A percentile compares a stretch with the other conserved stretches of the same genome.
Conservation (phyloP, 2,888 invertebrate species). For the Tinea semifulvella region DNA sequence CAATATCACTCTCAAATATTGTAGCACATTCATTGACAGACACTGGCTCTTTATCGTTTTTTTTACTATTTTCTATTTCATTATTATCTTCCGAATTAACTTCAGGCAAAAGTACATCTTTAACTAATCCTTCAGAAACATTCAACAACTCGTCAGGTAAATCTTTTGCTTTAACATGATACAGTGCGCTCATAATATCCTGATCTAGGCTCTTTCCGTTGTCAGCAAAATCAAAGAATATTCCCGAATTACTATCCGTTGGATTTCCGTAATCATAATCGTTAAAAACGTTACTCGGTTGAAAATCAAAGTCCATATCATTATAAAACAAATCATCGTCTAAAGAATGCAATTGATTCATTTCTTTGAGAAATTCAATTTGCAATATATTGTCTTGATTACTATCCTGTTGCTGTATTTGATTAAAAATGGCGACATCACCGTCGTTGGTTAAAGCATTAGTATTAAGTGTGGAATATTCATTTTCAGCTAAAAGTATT, state of each 20-base stretch:
- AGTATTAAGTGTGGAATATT: constrained; percentile 31
- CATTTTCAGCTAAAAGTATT: constrained; percentile 53
- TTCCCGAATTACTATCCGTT: constrained; percentile 36
- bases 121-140: constrained; percentile 25
- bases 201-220: constrained; percentile 40
- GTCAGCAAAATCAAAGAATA: constrained; percentile 43
- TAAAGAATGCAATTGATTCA: constrained; percentile 48
- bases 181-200: constrained; percentile 47
- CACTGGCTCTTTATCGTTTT: too few relatives aligned
- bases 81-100: neutral
- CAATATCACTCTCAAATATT: constrained; percentile 58
- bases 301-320: constrained; percentile 54
- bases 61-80: constrained; percentile 22
- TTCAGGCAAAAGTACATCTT: neutral
- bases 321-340: constrained; percentile 54
- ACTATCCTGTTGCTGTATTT: neutral
- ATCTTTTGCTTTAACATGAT: constrained; percentile 37
- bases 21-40: constrained; percentile 53
- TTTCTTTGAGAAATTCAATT: constrained; percentile 52
- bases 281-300: constrained; percentile 42
- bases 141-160: constrained; percentile 44
- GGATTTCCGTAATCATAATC: constrained; percentile 34
- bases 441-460: neutral
- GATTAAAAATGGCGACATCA: neutral
- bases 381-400: constrained; percentile 43